A percentile compares a stretch with the other conserved stretches of the same genome.
Conservation (phyloP, 2,797 vertebrate genomes). For the Artibeus lituratus region DNA sequence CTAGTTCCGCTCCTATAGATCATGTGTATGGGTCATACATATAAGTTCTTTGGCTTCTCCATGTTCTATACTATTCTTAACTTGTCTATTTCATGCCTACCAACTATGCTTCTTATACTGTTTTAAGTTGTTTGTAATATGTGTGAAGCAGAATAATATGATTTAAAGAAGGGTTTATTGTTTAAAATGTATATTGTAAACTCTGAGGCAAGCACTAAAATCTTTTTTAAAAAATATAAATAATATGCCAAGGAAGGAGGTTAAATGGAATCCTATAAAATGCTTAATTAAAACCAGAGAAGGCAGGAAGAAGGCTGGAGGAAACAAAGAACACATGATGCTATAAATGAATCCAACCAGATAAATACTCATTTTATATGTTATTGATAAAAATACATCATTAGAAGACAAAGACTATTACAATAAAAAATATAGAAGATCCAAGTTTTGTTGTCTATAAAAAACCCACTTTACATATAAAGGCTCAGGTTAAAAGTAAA, state of each 20-base stretch:
- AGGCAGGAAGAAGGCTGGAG: background rate
- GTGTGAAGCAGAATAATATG: background rate
- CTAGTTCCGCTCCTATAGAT: too few species aligned
- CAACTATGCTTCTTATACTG: background rate
- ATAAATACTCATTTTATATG: background rate
- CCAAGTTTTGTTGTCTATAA: background rate
- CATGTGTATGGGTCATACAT: too few species aligned
- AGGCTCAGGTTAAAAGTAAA: background rate
- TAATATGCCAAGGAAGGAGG: background rate
- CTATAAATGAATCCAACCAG: background rate
- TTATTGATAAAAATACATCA: background rate
- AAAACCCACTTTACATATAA: background rate
- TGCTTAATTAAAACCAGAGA: background rate
- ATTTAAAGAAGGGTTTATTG: background rate
- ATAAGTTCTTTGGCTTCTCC: too few species aligned
- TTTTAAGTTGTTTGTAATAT: background rate
- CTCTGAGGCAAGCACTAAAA: background rate
- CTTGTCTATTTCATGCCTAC: too few species aligned
- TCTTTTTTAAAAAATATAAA: background rate
- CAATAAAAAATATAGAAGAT: background rate
- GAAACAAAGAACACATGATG: background rate
- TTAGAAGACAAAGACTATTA: background rate
- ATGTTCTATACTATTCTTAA: too few species aligned
- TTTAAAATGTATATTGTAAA: background rate
- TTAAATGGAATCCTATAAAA: background rate